Conservation (phyloP, 2,888 invertebrate species). For the Serrognathus titanus region DNA sequence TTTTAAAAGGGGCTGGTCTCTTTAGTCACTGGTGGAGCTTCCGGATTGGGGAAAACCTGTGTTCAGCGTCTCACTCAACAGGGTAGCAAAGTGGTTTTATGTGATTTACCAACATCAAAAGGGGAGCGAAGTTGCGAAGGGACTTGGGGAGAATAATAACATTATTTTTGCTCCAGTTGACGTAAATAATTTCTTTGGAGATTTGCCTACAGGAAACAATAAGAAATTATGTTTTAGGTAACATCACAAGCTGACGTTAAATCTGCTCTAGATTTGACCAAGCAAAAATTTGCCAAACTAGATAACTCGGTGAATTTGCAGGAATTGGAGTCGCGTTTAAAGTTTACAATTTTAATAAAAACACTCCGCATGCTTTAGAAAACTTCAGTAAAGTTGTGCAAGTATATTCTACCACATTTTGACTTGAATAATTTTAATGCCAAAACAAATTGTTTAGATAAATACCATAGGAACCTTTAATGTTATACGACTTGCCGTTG, state of each 20-base stretch:
- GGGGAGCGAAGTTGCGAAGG: conserved; percentile 74
- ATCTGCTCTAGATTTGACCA: conserved; percentile 66
- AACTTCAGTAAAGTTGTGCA: conserved; percentile 73
- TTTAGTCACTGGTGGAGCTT: conserved; percentile 94
- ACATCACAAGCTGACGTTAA: conserved; percentile 78
- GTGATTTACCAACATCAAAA: conserved; percentile 82
- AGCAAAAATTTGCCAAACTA: conserved; percentile 78
- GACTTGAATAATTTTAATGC: not conserved
- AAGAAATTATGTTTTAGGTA: conserved; percentile 57
- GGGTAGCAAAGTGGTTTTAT: conserved; percentile 83
- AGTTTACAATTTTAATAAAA: conserved; percentile 85
- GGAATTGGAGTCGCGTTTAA: conserved; percentile 85
- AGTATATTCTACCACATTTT: conserved; percentile 46
- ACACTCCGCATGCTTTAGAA: conserved; percentile 65
- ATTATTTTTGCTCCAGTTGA: conserved; percentile 79
- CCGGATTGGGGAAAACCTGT: conserved; percentile 90
- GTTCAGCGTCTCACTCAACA: conserved; percentile 79
- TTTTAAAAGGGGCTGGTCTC: conserved; percentile 72
- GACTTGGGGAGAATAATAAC: conserved; percentile 62
- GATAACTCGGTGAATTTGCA: conserved; percentile 90
- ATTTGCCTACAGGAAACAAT: not conserved
- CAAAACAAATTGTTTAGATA: conserved; percentile 54
- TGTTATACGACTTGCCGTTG: conserved; percentile 78
- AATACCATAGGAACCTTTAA: conserved; percentile 94
- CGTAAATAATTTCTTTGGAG: conserved; percentile 55